Evolutionary conservation across 2,113 vertebrate species (phyloP), one percentile per base, ranked within the genome.

Genomic region (Muscicapa adusta): DNA sequence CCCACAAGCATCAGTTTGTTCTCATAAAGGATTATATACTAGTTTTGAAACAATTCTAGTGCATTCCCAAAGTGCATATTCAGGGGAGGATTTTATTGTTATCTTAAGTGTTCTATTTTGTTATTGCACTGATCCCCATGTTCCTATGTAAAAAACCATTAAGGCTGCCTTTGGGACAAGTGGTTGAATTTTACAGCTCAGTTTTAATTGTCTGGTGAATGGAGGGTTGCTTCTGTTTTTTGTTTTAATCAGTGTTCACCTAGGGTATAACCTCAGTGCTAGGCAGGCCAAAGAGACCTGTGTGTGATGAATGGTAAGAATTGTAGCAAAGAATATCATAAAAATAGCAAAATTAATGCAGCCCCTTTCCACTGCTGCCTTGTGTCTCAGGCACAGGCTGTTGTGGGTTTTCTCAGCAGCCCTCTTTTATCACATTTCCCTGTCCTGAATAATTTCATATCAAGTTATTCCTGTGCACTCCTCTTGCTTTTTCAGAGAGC

Each of bases 311-410:
- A 43, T 28, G 6, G 12, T 23, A 31, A 62, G 62, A 66, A n/a
- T 14, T 79, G 53, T 33, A 67, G 72, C 42, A 57, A 67, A 20
- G 18, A 76, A 19, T 34, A 4, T 8, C n/a, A 43, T 57, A 61
- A 75, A 67, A 75, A 11, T 3, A 57, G 6, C 47, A 12, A 47
- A 47, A 66, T 60, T 89, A 66, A 60, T 28, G 29, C 2, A 0
- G 8, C n/a, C 0, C 0, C 4, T 76, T 86, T 83, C n/a, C 45
- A 1, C 38, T 76, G 31, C 62, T 45, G 0, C 50, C 58, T 53
- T 73, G 16, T 66, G 19, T 91, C 63, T 83, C 36, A 42, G 48
- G 24, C 45, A 9, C 26, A 57, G 60, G 11, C 50, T 85, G 1
- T 76, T 88, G 70, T 2, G 36, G 51, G 31, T 47, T 73, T 93